These are phyloP conservation scores for Stegodyphus dumicola DNA, from an alignment of 1,140 invertebrate species.

Conservation along the genomic window DNA sequence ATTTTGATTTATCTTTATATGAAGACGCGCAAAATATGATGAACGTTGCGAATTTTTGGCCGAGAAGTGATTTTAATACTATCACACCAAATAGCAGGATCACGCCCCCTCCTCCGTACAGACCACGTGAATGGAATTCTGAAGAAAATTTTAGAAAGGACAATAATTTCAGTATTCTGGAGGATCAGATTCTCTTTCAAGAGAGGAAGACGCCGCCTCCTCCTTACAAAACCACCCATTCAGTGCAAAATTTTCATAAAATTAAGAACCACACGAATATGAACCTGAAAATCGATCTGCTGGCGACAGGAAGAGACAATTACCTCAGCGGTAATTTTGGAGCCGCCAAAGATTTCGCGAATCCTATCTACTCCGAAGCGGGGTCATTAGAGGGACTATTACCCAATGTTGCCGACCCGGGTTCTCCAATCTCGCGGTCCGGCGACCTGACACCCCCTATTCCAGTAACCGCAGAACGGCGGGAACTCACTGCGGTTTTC, in stretches of 20 bases:
- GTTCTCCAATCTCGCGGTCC: too few species aligned
- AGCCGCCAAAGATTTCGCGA: neutral
- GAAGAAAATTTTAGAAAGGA: neutral
- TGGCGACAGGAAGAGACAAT: neutral
- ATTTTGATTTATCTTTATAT: too few species aligned
- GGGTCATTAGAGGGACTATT: neutral
- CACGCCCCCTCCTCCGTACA: neutral
- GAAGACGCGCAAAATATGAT: too few species aligned
- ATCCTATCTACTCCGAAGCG: neutral
- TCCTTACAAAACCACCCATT: neutral
- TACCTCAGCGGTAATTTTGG: neutral
- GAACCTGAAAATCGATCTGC: neutral
- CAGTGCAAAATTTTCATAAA: neutral
- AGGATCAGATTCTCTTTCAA: neutral
- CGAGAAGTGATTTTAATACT: too few species aligned
- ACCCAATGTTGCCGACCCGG: too few species aligned
- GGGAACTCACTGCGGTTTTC: neutral
- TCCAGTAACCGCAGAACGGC: neutral
- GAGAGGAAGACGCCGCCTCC: neutral
- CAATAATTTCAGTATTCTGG: neutral
- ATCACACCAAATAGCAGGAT: too few species aligned
- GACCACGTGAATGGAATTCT: neutral
- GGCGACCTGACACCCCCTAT: neutral
- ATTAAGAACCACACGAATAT: neutral
- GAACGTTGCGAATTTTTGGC: too few species aligned